A percentile compares a stretch with the other conserved stretches of the same genome.
Evolutionary conservation across 1,140 invertebrate genomes (phyloP).

Genomic region (Tetramorium parvispinum): DNA sequence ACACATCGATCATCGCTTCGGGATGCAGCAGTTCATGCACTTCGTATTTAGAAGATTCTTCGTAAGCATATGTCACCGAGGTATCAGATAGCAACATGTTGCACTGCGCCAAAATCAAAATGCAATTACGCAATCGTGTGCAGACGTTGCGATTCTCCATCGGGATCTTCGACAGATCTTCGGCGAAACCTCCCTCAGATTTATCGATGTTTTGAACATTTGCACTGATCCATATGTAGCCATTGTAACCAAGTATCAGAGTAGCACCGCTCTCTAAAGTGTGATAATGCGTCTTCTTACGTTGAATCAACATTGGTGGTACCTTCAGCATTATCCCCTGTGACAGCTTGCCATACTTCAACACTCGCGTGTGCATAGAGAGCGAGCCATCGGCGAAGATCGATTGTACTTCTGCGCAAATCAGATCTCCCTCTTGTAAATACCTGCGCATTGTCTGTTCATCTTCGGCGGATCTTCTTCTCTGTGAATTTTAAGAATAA

Average conservation of each 20-base stretch:
- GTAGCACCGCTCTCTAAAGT: constrained; percentile 95
- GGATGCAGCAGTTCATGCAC: constrained; percentile 93
- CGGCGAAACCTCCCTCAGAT: constrained; percentile 92
- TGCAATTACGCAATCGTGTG: constrained; percentile 95
- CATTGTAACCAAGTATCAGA: constrained; percentile 98
- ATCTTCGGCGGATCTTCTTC: constrained; percentile 97
- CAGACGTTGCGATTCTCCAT: constrained; percentile 92
- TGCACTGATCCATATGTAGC: constrained; percentile 97
- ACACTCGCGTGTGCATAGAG: constrained; percentile 97
- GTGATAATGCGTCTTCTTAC: constrained; percentile 98
- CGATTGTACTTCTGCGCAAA: constrained; percentile 98
- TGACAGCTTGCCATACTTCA: constrained; percentile 97
- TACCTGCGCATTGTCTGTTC: constrained; percentile 98
- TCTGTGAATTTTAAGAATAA: constrained; percentile 84
- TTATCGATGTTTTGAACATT: constrained; percentile 88
- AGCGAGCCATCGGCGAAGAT: constrained; percentile 96
- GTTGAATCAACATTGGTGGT: constrained; percentile 95
- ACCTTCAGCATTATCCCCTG: constrained; percentile 97
- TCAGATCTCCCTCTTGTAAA: constrained; percentile 97
- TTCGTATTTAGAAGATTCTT: constrained; percentile 94
- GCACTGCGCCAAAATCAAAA: constrained; percentile 93
- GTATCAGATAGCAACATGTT: constrained; percentile 97
- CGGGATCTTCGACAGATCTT: constrained; percentile 91
- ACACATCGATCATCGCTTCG: constrained; percentile 93
- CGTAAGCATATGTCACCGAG: constrained; percentile 95